Evolutionary conservation across 1,140 invertebrate species (phyloP).

Genomic region (Drosophila insularis): DNA sequence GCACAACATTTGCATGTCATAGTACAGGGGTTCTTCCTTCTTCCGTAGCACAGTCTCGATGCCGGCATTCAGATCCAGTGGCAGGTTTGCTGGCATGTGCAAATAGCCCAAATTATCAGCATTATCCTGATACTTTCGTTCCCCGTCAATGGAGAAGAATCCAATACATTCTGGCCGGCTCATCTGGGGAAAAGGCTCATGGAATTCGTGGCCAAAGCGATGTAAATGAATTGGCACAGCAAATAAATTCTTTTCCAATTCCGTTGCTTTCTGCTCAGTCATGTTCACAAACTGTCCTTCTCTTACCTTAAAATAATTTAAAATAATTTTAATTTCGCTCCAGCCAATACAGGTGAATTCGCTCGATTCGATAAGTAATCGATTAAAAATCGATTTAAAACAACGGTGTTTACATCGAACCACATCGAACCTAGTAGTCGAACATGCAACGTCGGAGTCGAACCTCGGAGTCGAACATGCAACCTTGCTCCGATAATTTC

Average conservation of each 20-base stretch:
- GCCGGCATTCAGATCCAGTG: conserved; percentile 84
- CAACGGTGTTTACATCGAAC: too few species aligned
- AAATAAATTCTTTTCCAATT: not conserved
- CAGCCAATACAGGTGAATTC: too few species aligned
- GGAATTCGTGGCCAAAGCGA: not conserved
- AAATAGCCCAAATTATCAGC: conserved; percentile 33
- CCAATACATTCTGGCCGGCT: conserved; percentile 40
- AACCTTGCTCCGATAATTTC: too few species aligned
- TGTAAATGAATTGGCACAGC: not conserved
- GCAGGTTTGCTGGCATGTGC: conserved; percentile 12
- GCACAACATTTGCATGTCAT: conserved; percentile 83
- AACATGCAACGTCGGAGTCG: too few species aligned
- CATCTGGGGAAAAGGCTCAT: conserved; percentile 24
- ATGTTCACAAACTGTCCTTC: too few species aligned
- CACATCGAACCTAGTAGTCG: too few species aligned
- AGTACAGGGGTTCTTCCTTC: conserved; percentile 58
- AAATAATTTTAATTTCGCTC: too few species aligned
- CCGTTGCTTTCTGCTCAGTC: too few species aligned
- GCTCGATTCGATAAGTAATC: too few species aligned
- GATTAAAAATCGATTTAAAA: too few species aligned
- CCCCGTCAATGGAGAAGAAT: conserved; percentile 28
- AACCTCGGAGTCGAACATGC: too few species aligned
- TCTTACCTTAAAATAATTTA: too few species aligned
- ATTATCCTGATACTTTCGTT: conserved; percentile 32
- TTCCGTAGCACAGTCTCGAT: conserved; percentile 78